These are phyloP conservation scores for Aphelenchoides fujianensis DNA, from an alignment of 1,140 invertebrate genomes.

Conservation along the genomic window DNA sequence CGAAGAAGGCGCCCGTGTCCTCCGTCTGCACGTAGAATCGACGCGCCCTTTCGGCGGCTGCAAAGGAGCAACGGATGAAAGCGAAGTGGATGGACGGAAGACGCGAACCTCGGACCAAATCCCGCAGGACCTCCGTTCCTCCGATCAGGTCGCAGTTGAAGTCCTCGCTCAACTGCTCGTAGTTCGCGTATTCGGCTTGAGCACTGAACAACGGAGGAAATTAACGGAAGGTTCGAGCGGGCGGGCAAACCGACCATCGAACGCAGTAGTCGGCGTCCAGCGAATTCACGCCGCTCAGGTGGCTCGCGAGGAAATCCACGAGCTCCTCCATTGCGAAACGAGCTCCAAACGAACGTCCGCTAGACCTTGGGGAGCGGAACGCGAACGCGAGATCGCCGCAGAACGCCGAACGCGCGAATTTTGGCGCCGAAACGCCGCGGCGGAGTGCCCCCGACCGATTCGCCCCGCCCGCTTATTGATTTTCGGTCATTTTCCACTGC, in stretches of 20 bases:
- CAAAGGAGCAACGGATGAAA: neutral
- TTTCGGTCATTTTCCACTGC: too few relatives aligned
- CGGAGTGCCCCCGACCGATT: too few relatives aligned
- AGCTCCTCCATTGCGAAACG: neutral
- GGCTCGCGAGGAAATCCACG: neutral
- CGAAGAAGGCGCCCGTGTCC: conserved; percentile 13
- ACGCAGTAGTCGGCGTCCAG: conserved; percentile 8
- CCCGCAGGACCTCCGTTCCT: neutral
- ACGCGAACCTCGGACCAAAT: neutral
- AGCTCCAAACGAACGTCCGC: too few relatives aligned
- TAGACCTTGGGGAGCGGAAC: too few relatives aligned
- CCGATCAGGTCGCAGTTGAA: neutral
- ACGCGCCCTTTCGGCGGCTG: neutral
- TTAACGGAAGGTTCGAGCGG: neutral
- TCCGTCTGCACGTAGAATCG: neutral
- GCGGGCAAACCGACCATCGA: conserved; percentile 7
- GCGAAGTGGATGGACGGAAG: neutral
- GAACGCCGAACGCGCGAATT: too few relatives aligned
- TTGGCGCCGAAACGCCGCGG: too few relatives aligned
- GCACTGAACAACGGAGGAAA: neutral
- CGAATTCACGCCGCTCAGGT: neutral
- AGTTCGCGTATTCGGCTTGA: neutral
- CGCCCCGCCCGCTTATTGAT: too few relatives aligned
- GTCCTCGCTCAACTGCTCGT: neutral
- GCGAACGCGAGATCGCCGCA: too few relatives aligned